Base-by-base conservation (phyloP, 1,140 invertebrate species). In the Drosophila pectinifera region DNA sequence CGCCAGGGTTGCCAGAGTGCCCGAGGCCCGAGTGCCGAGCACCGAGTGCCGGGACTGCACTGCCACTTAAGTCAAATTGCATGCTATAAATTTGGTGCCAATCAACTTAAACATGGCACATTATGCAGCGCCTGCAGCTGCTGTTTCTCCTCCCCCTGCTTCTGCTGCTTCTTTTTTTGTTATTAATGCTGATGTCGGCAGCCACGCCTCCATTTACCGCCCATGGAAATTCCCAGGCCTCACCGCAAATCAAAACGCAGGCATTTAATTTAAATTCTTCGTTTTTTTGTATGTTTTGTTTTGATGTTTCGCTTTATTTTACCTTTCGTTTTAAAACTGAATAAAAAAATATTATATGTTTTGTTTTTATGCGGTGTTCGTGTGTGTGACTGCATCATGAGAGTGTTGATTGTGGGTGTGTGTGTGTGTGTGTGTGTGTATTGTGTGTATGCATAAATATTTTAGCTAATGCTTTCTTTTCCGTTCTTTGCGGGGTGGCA, bases 31-130 rank as follows among this genome's bases (percentile, higher is more conserved):
- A 24, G 42, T 31, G 42, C 54, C 26, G 26, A 24, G 24, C 5
- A 5, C 7, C 5, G 22, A 16, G 10, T 14, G 13, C 20, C 45
- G 48, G 48, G 4, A 53, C 18, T 65, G 56, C 80, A 64, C 59
- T 78, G 80, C 80, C 70, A 83, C 80, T 83, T 78, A 69, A 89
- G 83, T 89, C 83, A 89, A 88, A 88, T 88, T 88, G 83, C 83
- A 88, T 89, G 83, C 83, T 73, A 88, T 89, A 88, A 88, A 88
- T 88, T 88, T 89, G 55, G 67, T 89, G 84, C 84, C 83, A 88
- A 88, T 88, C 83, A 88, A 88, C 85, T 88, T 81, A 82, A 72
- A 76, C 65, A 70, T 79, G 79, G 62, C 79, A 72, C 77, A 84
- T 84, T 80, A 84, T 84, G 80, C 76, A 84, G 63, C 26, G 58